phyloP scores from a whole-genome alignment of 2,797 vertebrate genomes.

The Pipistrellus kuhlii region DNA sequence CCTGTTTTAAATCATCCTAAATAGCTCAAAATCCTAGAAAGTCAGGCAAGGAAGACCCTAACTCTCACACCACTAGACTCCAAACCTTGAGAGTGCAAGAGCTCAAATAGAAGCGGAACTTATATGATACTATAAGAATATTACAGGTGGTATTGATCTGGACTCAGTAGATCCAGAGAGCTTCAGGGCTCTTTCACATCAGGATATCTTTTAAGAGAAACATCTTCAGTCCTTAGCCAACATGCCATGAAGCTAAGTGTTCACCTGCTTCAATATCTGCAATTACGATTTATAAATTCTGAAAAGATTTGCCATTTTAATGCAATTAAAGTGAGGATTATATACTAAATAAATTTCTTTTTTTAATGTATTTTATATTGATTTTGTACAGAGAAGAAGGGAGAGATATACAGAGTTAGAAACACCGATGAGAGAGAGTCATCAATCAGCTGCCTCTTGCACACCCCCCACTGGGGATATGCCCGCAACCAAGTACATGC shows the following conservation, averaged over 20 bases:
- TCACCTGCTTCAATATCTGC: not conserved
- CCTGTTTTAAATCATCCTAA: not conserved
- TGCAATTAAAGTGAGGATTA: too few species aligned
- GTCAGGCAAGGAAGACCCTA: not conserved
- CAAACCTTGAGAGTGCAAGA: not conserved
- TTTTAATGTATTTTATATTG: too few species aligned
- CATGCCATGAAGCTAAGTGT: not conserved
- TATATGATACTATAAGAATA: not conserved
- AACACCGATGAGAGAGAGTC: too few species aligned
- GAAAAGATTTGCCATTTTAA: constrained; percentile 28
- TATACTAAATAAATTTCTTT: not conserved
- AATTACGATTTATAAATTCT: constrained; percentile 6
- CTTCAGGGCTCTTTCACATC: not conserved
- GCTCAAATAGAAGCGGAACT: not conserved
- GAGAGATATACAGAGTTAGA: too few species aligned
- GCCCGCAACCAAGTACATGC: too few species aligned
- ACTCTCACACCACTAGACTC: not conserved
- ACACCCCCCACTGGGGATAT: too few species aligned
- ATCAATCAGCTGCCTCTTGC: too few species aligned
- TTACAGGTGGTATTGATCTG: not conserved
- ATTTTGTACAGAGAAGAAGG: too few species aligned
- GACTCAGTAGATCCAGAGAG: not conserved
- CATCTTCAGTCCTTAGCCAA: not conserved
- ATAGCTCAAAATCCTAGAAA: not conserved
- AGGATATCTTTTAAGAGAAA: not conserved